These are phyloP conservation scores for Parasteatoda lunata DNA, from an alignment of 2,888 invertebrate species.

Conservation along the genomic window DNA sequence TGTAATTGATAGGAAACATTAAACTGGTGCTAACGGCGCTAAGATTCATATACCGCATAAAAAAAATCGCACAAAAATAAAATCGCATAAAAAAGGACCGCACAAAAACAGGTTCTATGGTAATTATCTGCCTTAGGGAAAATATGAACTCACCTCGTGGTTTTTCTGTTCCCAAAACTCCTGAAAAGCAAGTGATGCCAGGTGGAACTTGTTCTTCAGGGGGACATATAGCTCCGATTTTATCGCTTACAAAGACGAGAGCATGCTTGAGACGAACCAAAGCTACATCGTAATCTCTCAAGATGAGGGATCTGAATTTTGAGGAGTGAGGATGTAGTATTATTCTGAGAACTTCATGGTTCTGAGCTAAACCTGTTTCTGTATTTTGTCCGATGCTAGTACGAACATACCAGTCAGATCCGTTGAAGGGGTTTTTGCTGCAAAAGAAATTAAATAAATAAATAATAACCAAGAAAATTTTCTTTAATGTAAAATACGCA, in stretches of 20 bases:
- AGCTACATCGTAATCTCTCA: slow-evolving; percentile 77
- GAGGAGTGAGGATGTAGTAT: slow-evolving; percentile 70
- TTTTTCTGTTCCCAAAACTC: slow-evolving; percentile 58
- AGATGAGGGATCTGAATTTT: slow-evolving; percentile 69
- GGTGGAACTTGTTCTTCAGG: slow-evolving; percentile 76
- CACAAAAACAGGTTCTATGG: too few relatives aligned
- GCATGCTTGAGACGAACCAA: slow-evolving; percentile 78
- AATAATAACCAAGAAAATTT: not conserved
- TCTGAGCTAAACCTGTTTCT: slow-evolving; percentile 41
- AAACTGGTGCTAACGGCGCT: too few relatives aligned
- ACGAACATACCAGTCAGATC: slow-evolving; percentile 59
- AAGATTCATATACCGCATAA: too few relatives aligned
- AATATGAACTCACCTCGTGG: slow-evolving; percentile 44
- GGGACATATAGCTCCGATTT: slow-evolving; percentile 79
- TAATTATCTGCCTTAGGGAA: too few relatives aligned
- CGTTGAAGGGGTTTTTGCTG: slow-evolving; percentile 54
- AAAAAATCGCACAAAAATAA: too few relatives aligned
- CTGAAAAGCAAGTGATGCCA: slow-evolving; percentile 71
- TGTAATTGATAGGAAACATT: too few relatives aligned
- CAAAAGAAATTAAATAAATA: not conserved
- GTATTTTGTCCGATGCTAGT: slow-evolving; percentile 39
- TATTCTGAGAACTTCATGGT: slow-evolving; percentile 61
- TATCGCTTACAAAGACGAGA: slow-evolving; percentile 76
- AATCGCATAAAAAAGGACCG: too few relatives aligned
- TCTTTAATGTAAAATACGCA: not conserved